Evolutionary conservation across 2,797 vertebrate species (phyloP), one percentile per base, ranked within the genome.

Genomic region (Hafferia zeledoni): DNA sequence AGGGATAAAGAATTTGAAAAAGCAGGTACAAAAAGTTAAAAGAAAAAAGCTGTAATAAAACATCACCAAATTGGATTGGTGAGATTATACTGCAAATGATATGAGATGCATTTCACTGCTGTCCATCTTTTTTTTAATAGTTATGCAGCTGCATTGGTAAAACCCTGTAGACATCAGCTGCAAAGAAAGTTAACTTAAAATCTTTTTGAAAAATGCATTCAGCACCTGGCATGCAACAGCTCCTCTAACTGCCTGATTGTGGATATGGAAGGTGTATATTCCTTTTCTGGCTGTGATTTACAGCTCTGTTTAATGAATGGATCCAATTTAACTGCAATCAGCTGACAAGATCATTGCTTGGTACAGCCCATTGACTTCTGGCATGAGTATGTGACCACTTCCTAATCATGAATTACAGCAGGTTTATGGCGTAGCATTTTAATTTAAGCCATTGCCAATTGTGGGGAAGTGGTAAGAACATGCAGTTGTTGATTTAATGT

Each of bases 201-300:
- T 69, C 43, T 87, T 86, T 35, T 0, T 77, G 53, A 93, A 80
- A 83, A 74, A 53, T 56, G 10, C 7, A 14, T 67, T 90, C 43
- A 74, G 61, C 14, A 20, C 6, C 41, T 79, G 37, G n/a, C 47
- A 39, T 19, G 13, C 17, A 69, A 19, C 50, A 55, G 43, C 52
- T 84, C 59, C 41, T 82, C 60, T 67, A 11, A 43, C 63, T 86
- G 91, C 65, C 85, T 67, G 59, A 49, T 30, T 72, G 35, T 68
- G 33, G 69, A 33, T 86, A 49, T 19, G 24, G 59, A 86, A 87
- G 37, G 63, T 43, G 79, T 63, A 10, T 90, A 41, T 86, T 94
- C 52, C 65, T 87, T 87, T 95, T 77, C 67, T 82, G 63, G 59
- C 79, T 77, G 30, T 84, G 89, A 94, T 91, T 96, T 96, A 91